A percentile compares a stretch with the other conserved stretches of the same genome.
Conservation (phyloP, 2,888 invertebrate genomes). For the Drosophila setosimentum region DNA sequence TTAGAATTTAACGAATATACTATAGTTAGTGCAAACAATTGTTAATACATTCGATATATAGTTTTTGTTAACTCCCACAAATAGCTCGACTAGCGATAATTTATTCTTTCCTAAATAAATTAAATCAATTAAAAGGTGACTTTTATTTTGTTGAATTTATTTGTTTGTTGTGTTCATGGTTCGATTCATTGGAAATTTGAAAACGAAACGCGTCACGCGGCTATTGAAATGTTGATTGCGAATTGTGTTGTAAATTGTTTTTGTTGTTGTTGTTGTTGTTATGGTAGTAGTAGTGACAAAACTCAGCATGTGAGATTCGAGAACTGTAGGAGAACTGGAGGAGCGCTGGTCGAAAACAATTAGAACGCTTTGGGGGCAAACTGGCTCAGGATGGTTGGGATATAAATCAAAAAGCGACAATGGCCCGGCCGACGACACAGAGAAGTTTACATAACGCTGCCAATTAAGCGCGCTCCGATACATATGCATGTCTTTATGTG, state of each 20-base stretch:
- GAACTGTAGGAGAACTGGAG: constrained; percentile 4
- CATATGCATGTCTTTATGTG: constrained; percentile 44
- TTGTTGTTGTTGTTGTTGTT: not conserved
- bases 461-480: constrained; percentile 70
- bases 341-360: constrained; percentile 47
- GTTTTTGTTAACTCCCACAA: constrained; percentile 38
- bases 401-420: constrained; percentile 79
- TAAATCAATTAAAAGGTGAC: constrained; percentile 65
- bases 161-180: constrained; percentile 62
- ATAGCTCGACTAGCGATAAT: constrained; percentile 49
- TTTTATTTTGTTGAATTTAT: constrained; percentile 4
- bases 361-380: constrained; percentile 44
- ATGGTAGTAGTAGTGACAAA: constrained; percentile 33
- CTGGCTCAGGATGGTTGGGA: constrained; percentile 66
- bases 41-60: constrained; percentile 46
- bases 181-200: constrained; percentile 62
- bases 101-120: constrained; percentile 64
- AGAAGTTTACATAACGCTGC: constrained; percentile 70
- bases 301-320: constrained; percentile 60
- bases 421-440: constrained; percentile 43
- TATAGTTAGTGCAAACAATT: constrained; percentile 59
- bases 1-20: constrained; percentile 42
- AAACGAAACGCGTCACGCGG: constrained; percentile 48
- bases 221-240: constrained; percentile 42
- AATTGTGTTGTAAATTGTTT: constrained; percentile 47